Evolutionary conservation across 2,797 vertebrate genomes (phyloP).

Genomic region (Hydrophis major): DNA sequence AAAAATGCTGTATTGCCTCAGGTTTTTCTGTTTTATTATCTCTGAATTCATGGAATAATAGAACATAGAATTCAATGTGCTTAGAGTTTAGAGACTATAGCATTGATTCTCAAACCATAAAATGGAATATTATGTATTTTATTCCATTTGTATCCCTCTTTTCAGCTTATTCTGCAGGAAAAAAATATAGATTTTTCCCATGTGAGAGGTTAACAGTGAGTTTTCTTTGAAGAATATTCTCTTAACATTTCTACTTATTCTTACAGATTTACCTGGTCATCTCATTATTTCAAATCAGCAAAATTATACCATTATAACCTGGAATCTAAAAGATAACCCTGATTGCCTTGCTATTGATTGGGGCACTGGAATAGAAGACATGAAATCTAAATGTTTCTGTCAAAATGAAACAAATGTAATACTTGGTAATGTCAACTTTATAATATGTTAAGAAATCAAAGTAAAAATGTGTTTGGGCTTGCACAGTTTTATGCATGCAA

Average conservation of each 20-base stretch:
- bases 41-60: not conserved
- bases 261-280: constrained; percentile 61
- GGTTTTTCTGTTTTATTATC: not conserved
- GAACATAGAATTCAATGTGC: not conserved
- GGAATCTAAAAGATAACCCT: constrained; percentile 63
- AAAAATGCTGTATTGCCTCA: not conserved
- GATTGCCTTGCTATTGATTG: constrained; percentile 80
- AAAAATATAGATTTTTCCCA: not conserved
- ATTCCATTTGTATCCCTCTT: not conserved
- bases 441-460: not conserved
- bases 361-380: constrained; percentile 61
- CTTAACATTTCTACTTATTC: not conserved
- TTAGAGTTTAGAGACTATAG: not conserved
- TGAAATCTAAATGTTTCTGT: constrained; percentile 47
- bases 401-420: constrained; percentile 9
- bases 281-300: constrained; percentile 69
- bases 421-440: constrained; percentile 49
- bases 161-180: not conserved
- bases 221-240: not conserved
- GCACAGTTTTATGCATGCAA: not conserved
- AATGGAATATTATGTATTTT: not conserved
- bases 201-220: not conserved
- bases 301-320: constrained; percentile 67
- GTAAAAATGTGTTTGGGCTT: not conserved
- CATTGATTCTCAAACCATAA: not conserved